Percentiles rank a stretch among this genome's conserved stretches.
Conservation (phyloP, 2,113 vertebrate species). For the Plecturocebus donacophilus region DNA sequence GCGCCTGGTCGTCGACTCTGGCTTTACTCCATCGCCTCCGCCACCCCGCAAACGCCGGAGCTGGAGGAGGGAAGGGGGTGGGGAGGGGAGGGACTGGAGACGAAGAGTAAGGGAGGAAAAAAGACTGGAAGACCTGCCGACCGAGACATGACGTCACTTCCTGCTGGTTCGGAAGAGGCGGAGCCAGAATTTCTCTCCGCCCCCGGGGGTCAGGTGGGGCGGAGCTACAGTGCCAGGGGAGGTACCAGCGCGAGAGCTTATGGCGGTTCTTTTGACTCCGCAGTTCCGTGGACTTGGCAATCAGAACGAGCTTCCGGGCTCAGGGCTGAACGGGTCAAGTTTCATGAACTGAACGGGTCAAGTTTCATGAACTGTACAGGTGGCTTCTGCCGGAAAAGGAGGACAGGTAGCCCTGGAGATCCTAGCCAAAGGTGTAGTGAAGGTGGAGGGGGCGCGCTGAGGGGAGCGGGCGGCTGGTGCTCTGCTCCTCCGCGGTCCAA, state of each 20-base stretch:
- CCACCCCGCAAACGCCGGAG: slow-evolving; percentile 40
- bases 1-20: not conserved
- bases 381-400: not conserved
- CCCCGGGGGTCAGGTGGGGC: not conserved
- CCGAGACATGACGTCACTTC: slow-evolving; percentile 55
- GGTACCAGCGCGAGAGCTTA: rapidly evolving
- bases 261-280: slow-evolving; percentile 72
- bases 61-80: slow-evolving; percentile 25
- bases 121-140: slow-evolving; percentile 23
- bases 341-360: not conserved
- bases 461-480: rapidly evolving
- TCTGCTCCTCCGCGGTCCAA: not conserved
- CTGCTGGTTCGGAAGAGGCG: not conserved
- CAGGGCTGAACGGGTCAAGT: not conserved
- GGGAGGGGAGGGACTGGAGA: slow-evolving; percentile 33
- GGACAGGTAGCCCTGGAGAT: not conserved
- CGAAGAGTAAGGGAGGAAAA: slow-evolving; percentile 33
- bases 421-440: not conserved
- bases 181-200: rapidly evolving
- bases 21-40: not conserved
- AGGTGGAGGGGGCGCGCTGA: too few species aligned
- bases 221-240: not conserved
- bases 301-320: not conserved
- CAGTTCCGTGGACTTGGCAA: slow-evolving; percentile 33
- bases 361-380: not conserved